phyloP scores from a whole-genome alignment of 2,797 vertebrate genomes.

The Myotis daubentonii region DNA sequence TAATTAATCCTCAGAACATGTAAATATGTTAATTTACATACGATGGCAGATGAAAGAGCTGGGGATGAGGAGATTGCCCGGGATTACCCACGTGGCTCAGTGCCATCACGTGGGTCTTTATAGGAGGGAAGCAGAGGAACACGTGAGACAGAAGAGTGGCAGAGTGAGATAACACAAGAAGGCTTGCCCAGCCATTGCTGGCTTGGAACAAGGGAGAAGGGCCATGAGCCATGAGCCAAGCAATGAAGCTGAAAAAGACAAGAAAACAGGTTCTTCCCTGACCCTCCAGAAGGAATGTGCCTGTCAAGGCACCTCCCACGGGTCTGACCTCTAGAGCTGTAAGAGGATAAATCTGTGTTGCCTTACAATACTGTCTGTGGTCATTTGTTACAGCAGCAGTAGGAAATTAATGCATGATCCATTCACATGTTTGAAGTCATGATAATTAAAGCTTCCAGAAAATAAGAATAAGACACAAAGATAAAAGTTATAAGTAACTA shows the following conservation, averaged over 20 bases:
- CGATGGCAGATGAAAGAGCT: not conserved
- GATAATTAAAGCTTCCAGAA: conserved; percentile 9
- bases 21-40: not conserved
- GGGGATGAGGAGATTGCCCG: not conserved
- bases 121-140: not conserved
- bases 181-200: not conserved
- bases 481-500: not conserved
- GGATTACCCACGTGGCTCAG: not conserved
- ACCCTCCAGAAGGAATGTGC: not conserved
- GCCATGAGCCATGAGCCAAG: not conserved
- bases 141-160: not conserved
- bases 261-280: not conserved
- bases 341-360: not conserved
- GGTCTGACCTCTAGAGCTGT: not conserved
- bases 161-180: not conserved
- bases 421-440: not conserved
- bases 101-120: not conserved
- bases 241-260: not conserved
- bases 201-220: not conserved
- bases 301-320: not conserved
- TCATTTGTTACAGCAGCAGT: not conserved
- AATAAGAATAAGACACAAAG: conserved; percentile 15
- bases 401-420: not conserved
- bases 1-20: not conserved
- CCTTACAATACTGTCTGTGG: not conserved